These are phyloP conservation scores for Coregonus suidteri DNA, from an alignment of 2,797 vertebrate genomes.

Conservation along the genomic window DNA sequence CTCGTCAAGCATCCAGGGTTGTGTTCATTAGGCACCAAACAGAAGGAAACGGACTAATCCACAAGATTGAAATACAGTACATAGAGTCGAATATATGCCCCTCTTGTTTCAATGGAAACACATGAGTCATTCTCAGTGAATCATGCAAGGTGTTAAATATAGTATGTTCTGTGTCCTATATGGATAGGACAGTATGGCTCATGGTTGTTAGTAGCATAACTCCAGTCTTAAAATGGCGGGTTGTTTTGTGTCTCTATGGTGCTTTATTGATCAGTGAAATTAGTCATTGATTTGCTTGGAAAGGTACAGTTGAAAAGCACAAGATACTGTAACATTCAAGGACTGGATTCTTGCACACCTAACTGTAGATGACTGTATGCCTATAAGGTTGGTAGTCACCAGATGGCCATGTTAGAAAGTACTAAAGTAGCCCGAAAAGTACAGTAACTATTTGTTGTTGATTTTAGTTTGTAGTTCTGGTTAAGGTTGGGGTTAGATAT, in stretches of 20 bases:
- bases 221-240: constrained; percentile 37
- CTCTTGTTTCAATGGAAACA: constrained; percentile 68
- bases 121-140: constrained; percentile 55
- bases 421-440: background rate
- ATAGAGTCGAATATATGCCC: constrained; percentile 39
- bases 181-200: constrained; percentile 30
- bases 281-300: background rate
- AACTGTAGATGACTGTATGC: background rate
- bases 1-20: background rate
- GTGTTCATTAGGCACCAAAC: background rate
- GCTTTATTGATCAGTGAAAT: background rate
- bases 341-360: background rate
- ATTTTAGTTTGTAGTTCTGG: too few species aligned
- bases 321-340: background rate
- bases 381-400: background rate
- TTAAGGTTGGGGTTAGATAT: too few species aligned
- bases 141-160: constrained; percentile 60
- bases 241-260: background rate
- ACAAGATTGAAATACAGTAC: too few species aligned
- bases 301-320: background rate
- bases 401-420: background rate
- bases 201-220: constrained; percentile 58
- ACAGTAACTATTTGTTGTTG: background rate
- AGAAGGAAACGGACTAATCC: background rate
- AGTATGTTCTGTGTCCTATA: constrained; percentile 62